Evolutionary conservation across 2,888 invertebrate species (phyloP).

Genomic region (Drosophila lutescens): DNA sequence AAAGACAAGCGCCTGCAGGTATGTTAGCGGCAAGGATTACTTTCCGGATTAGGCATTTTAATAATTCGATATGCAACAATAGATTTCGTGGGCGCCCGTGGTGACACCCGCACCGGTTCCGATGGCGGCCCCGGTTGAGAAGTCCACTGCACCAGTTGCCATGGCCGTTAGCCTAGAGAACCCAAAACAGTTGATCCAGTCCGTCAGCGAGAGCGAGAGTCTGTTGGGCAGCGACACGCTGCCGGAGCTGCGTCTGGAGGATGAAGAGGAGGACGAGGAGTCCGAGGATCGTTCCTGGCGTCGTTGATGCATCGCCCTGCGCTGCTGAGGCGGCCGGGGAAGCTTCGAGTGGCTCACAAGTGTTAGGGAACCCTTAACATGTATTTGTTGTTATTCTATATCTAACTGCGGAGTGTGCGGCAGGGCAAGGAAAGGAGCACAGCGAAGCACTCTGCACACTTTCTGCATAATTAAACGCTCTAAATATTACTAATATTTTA

Average conservation of each 20-base stretch:
- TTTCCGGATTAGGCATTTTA: background rate
- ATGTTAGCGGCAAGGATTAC: slow-evolving; percentile 81
- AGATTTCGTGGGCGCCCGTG: slow-evolving; percentile 82
- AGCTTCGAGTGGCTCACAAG: slow-evolving; percentile 55
- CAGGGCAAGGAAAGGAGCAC: slow-evolving; percentile 6
- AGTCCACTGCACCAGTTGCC: slow-evolving; percentile 27
- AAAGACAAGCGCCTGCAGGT: slow-evolving; percentile 92
- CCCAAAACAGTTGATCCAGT: slow-evolving; percentile 67
- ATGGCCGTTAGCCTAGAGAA: slow-evolving; percentile 43
- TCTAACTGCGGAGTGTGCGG: slow-evolving; percentile 32
- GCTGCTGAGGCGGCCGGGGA: slow-evolving; percentile 44
- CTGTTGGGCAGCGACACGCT: slow-evolving; percentile 82
- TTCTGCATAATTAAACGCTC: slow-evolving; percentile 62
- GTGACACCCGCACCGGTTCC: slow-evolving; percentile 57
- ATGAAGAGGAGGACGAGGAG: slow-evolving; percentile 94
- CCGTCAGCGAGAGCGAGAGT: slow-evolving; percentile 76
- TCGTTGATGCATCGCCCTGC: slow-evolving; percentile 87
- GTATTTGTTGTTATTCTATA: slow-evolving; percentile 75
- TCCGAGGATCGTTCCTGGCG: slow-evolving; percentile 95
- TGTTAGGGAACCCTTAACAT: slow-evolving; percentile 56
- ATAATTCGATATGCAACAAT: background rate
- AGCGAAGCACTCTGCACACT: slow-evolving; percentile 14
- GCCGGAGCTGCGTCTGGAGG: slow-evolving; percentile 90
- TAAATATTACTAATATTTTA: slow-evolving; percentile 77
- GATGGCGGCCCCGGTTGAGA: slow-evolving; percentile 59